phyloP scores from a whole-genome alignment of 2,888 invertebrate genomes.

The Drosophila nr. perissopoda region DNA sequence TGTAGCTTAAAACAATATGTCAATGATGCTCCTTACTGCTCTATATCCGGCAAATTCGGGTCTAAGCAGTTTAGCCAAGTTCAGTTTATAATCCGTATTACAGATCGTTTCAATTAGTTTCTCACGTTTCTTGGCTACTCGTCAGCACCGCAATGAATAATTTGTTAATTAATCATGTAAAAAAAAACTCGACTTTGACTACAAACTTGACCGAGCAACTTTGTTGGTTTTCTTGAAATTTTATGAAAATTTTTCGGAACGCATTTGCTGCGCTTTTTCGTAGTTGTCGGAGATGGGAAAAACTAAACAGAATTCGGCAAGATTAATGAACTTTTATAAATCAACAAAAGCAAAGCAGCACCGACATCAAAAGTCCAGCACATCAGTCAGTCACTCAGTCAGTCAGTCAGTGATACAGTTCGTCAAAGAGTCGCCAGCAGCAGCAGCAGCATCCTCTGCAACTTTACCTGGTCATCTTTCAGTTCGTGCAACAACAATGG shows the following conservation, averaged over 20 bases:
- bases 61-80: background rate
- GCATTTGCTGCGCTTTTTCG: conserved; percentile 65
- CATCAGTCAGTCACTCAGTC: conserved; percentile 23
- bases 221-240: conserved; percentile 51
- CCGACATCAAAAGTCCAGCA: conserved; percentile 55
- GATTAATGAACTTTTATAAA: conserved; percentile 80
- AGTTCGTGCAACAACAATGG: conserved; percentile 49
- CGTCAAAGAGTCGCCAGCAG: conserved; percentile 43
- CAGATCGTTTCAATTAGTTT: conserved; percentile 42
- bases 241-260: conserved; percentile 56
- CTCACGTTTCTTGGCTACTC: conserved; percentile 54
- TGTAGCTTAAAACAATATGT: background rate
- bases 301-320: conserved; percentile 66
- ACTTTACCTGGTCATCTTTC: conserved; percentile 76
- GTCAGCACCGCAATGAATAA: conserved; percentile 71
- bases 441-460: conserved; percentile 50
- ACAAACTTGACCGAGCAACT: conserved; percentile 45
- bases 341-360: conserved; percentile 53
- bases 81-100: conserved; percentile 1
- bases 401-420: conserved; percentile 40
- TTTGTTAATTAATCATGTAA: conserved; percentile 80
- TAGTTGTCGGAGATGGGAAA: conserved; percentile 20
- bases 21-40: background rate
- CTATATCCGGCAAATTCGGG: background rate
- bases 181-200: conserved; percentile 42